These are phyloP conservation scores for Dasypolia templi DNA, from an alignment of 2,888 invertebrate species.

Conservation along the genomic window DNA sequence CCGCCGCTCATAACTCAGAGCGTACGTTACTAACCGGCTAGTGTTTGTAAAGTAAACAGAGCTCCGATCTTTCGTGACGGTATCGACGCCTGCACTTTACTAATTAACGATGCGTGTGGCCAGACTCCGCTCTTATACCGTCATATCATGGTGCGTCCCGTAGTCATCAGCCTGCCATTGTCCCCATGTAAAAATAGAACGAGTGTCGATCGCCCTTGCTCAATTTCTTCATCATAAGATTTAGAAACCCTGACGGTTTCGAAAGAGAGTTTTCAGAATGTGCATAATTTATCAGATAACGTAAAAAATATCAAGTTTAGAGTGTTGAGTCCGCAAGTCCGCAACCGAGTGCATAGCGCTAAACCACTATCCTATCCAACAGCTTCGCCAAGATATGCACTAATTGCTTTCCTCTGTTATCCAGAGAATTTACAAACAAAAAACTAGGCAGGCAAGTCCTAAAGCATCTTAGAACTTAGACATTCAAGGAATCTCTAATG, in stretches of 20 bases:
- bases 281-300: too few relatives aligned
- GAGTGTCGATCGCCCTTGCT: not conserved
- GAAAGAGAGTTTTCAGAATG: not conserved
- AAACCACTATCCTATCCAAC: not conserved
- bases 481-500: conserved; percentile 48
- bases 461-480: conserved; percentile 39
- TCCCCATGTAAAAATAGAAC: not conserved
- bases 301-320: too few relatives aligned
- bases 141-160: conserved; percentile 10
- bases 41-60: conserved; percentile 75
- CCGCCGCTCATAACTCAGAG: conserved; percentile 19
- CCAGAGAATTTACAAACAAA: conserved; percentile 36
- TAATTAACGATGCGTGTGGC: conserved; percentile 75
- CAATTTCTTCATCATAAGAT: not conserved
- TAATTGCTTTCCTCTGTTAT: not conserved
- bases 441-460: conserved; percentile 29
- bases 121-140: conserved; percentile 43
- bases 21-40: conserved; percentile 60
- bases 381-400: not conserved
- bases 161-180: not conserved
- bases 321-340: not conserved
- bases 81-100: conserved; percentile 70
- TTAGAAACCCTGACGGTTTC: not conserved
- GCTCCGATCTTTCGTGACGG: conserved; percentile 68
- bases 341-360: not conserved